These are phyloP conservation scores for Aurelia aurita DNA, from an alignment of 30 jellyfish, hydroid and myxozoan genomes.

Conservation along the genomic window DNA sequence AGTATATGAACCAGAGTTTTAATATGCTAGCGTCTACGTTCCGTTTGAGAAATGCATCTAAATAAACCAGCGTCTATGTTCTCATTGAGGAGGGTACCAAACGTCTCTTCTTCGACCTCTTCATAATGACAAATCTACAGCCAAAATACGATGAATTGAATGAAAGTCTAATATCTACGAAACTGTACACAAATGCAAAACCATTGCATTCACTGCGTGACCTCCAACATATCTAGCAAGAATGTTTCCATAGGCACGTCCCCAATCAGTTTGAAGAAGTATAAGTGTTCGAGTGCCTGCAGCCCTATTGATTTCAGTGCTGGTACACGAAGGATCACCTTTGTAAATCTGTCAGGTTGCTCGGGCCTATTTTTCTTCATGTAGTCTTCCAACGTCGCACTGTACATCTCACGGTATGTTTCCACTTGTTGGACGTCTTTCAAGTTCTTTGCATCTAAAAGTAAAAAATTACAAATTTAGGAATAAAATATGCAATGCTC, in stretches of 20 bases:
- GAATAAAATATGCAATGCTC: too few species aligned
- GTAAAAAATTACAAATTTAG: not conserved
- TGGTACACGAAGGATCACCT: slow-evolving; percentile 87
- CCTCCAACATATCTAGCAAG: slow-evolving; percentile 84
- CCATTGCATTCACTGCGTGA: slow-evolving; percentile 13
- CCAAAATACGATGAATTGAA: too few species aligned
- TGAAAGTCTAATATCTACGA: too few species aligned
- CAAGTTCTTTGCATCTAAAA: slow-evolving; percentile 82
- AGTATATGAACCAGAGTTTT: too few species aligned
- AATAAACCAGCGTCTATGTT: too few species aligned
- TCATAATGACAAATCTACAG: too few species aligned
- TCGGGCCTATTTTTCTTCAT: slow-evolving; percentile 72
- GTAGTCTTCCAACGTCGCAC: slow-evolving; percentile 86
- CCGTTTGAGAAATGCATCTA: too few species aligned
- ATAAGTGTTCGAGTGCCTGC: slow-evolving; percentile 87
- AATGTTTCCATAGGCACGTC: slow-evolving; percentile 93
- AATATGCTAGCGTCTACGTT: too few species aligned
- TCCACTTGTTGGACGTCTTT: slow-evolving; percentile 86
- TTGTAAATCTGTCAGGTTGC: slow-evolving; percentile 80
- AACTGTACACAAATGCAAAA: too few species aligned
- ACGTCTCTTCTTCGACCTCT: too few species aligned
- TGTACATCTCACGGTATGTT: slow-evolving; percentile 80
- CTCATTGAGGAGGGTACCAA: too few species aligned
- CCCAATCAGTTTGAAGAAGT: slow-evolving; percentile 86
- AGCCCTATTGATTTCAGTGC: slow-evolving; percentile 89